Conservation (phyloP, 2,113 vertebrate genomes). For the Rissa tridactyla region DNA sequence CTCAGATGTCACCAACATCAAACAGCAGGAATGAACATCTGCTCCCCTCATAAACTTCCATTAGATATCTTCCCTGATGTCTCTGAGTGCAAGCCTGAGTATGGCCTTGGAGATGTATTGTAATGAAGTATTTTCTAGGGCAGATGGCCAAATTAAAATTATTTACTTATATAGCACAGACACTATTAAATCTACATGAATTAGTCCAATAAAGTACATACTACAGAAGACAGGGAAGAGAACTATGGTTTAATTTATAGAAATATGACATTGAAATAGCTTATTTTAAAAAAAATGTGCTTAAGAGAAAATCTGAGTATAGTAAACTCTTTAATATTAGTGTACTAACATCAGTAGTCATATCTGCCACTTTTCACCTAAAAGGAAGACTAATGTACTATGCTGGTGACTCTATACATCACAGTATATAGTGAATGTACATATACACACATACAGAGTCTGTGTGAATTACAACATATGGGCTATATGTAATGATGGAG, state of each 20-base stretch:
- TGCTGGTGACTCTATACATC: background rate
- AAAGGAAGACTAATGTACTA: background rate
- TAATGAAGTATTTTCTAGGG: background rate
- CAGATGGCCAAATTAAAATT: constrained; percentile 55
- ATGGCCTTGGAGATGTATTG: background rate
- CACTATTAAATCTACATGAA: background rate
- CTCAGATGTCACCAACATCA: background rate
- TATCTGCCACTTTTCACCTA: background rate
- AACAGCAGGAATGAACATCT: constrained; percentile 1
- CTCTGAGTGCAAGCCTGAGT: background rate
- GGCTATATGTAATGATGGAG: background rate
- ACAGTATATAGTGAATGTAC: background rate
- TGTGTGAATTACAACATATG: background rate
- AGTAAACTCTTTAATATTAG: background rate
- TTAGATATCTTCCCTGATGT: background rate
- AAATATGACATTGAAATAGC: background rate
- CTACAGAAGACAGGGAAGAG: background rate
- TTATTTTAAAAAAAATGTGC: background rate
- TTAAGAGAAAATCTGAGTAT: background rate
- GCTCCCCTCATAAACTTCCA: background rate
- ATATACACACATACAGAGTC: background rate
- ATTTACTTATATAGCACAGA: background rate
- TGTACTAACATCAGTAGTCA: background rate
- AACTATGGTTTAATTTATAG: background rate
- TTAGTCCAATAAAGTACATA: background rate